Evolutionary conservation across 2,797 vertebrate species (phyloP), one percentile per base, ranked within the genome.

Genomic region (Myoxocephalus aenaeus): DNA sequence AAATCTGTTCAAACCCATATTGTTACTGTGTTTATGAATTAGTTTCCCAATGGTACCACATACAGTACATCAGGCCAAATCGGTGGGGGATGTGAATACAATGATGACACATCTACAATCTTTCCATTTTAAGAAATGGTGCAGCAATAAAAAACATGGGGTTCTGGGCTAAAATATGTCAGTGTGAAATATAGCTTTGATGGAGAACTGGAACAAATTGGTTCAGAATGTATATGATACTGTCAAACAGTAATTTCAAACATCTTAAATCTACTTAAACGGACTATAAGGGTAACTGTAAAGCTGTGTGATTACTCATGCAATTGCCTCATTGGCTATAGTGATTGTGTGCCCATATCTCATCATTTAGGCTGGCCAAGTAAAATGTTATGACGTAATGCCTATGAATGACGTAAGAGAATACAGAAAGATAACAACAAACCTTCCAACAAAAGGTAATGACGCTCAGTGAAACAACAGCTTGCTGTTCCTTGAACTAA

Each of bases 1-100:
- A 56, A 76, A 58, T 27, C 27, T 12, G 32, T 46, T 73, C 34
- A 67, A 69, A 72, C 34, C 27, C 42, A 36, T 13, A 40, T 69
- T 69, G 48, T 54, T 29, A 44, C 40, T 44, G 14, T 44, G 6
- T 44, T 15, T 4, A 42, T 14, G 1, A 14, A 15, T 42, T 40
- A 40, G 50, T 61, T 63, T 34, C 65, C 8, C 12, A 27, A 27
- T 46, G 54, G 65, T 61, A 42, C 34, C 9, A 18, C 29, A 32
- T 5, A 32, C 25, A 27, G 25, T 32, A 57, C 27, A 72, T 29
- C 34, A 40, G 44, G 18, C 22, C 32, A 22, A 38, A 22, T 48
- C 14, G 1, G 42, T 22, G 13, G 20, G 58, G n/a, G 58, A 61
- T 22, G 58, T 61, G 58, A 61, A 70, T 44, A 58, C 27, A 71